These are phyloP conservation scores for Troides oblongomaculatus DNA, from an alignment of 2,888 invertebrate genomes.

Conservation along the genomic window DNA sequence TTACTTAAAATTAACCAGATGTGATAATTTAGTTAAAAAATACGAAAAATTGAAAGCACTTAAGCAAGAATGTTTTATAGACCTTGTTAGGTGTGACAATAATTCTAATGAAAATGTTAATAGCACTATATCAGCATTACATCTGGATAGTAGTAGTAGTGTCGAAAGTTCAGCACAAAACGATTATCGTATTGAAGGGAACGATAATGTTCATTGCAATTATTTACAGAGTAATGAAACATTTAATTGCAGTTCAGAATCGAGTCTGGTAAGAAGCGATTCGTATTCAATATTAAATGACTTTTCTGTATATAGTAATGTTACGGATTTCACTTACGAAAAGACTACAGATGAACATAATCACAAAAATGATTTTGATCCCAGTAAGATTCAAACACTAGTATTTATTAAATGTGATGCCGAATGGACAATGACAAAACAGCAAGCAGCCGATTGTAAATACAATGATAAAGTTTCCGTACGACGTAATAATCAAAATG, in stretches of 20 bases:
- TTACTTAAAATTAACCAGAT: constrained; percentile 47
- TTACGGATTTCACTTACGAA: constrained; percentile 17
- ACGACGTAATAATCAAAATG: not conserved
- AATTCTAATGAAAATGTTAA: not conserved
- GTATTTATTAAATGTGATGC: constrained; percentile 25
- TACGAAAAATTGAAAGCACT: constrained; percentile 40
- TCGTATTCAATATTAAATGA: constrained; percentile 47
- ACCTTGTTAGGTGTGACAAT: constrained; percentile 51
- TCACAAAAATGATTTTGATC: not conserved
- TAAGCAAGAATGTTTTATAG: constrained; percentile 45
- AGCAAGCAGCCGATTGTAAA: not conserved
- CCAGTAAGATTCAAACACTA: not conserved
- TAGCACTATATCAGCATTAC: not conserved
- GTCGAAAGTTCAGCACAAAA: not conserved
- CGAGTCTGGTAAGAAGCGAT: constrained; percentile 37
- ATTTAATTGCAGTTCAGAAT: not conserved
- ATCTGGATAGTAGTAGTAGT: not conserved
- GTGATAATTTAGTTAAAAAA: constrained; percentile 49
- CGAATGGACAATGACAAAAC: constrained; percentile 32
- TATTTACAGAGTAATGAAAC: constrained; percentile 1
- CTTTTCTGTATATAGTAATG: constrained; percentile 32
- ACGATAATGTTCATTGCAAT: not conserved
- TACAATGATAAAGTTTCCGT: not conserved
- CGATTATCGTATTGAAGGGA: not conserved
- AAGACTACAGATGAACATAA: constrained; percentile 21